phyloP scores from a whole-genome alignment of 2,888 invertebrate species.

The Chouioia cunea region DNA sequence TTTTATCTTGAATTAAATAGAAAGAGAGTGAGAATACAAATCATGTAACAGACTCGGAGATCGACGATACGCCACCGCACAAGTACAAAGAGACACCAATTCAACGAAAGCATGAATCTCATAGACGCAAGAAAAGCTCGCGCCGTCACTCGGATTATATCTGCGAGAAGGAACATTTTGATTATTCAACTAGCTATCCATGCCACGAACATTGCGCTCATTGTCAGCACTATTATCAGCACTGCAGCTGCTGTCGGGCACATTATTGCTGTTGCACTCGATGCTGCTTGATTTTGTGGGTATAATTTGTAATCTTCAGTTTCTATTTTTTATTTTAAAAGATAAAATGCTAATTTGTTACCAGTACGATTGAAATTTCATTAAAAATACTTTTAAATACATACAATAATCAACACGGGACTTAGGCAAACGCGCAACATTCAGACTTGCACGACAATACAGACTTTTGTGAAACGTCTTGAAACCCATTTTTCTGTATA shows the following conservation, averaged over 20 bases:
- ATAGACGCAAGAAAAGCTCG: constrained; percentile 18
- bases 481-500: no score
- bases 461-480: no score
- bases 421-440: no score
- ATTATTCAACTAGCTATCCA: constrained; percentile 1
- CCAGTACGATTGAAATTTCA: no score
- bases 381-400: no score
- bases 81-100: neutral
- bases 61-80: neutral
- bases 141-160: neutral
- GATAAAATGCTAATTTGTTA: no score
- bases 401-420: no score
- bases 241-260: constrained; percentile 28
- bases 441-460: no score
- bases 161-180: neutral
- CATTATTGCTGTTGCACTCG: constrained; percentile 19
- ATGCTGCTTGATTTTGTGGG: constrained; percentile 21
- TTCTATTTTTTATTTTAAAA: no score
- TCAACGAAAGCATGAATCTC: neutral
- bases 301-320: neutral
- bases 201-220: constrained; percentile 16
- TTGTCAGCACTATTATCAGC: constrained; percentile 6
- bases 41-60: constrained; percentile 9
- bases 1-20: neutral
- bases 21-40: neutral